phyloP scores from a whole-genome alignment of 2,113 vertebrate genomes.

The Mionectes macconnelli region DNA sequence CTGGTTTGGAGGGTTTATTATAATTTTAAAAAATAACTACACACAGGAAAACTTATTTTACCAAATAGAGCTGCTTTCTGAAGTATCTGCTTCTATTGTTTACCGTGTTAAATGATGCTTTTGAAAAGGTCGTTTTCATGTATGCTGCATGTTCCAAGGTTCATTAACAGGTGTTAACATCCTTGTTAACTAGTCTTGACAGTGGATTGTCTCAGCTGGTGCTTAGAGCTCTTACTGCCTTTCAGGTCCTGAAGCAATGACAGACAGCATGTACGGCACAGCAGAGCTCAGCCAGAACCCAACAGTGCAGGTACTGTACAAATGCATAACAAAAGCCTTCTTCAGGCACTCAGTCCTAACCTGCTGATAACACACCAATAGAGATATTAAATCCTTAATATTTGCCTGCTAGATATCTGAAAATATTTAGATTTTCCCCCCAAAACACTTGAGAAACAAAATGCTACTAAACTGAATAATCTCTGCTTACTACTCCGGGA shows the following conservation, averaged over 20 bases:
- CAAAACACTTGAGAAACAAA: neutral
- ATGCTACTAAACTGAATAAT: neutral
- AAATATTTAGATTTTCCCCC: neutral
- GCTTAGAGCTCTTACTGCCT: neutral
- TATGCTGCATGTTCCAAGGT: neutral
- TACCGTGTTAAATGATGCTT: neutral
- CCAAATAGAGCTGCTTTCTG: neutral
- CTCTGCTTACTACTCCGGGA: neutral
- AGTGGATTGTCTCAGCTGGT: neutral
- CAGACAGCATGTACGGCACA: neutral
- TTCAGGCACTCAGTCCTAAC: neutral
- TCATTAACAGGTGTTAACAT: neutral
- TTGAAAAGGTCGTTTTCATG: neutral
- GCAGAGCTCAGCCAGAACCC: neutral
- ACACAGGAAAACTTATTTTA: neutral
- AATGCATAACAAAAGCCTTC: neutral
- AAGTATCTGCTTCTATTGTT: neutral
- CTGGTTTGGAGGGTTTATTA: neutral
- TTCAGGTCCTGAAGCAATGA: neutral
- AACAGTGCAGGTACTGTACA: fast-evolving
- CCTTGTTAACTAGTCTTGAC: neutral
- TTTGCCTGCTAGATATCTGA: neutral
- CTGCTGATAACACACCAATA: neutral
- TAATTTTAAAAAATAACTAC: neutral
- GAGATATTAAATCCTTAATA: neutral